Percentiles rank a stretch among this genome's conserved stretches.
These are phyloP conservation scores for Anoplolepis gracilipes DNA, from an alignment of 1,140 invertebrate species.

Conservation along the genomic window DNA sequence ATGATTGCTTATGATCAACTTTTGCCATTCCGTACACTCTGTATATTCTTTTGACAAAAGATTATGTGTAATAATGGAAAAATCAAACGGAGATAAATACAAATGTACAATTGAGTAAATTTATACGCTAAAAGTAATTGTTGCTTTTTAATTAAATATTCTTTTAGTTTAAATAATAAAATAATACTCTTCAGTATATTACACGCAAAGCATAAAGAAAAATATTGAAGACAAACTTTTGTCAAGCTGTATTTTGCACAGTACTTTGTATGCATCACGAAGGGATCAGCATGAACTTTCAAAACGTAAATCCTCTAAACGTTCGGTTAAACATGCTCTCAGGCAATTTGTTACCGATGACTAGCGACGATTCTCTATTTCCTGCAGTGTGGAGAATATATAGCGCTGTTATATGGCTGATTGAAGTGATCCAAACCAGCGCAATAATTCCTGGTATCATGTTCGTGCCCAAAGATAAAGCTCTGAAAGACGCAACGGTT, in stretches of 20 bases:
- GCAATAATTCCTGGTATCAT: conserved; percentile 33
- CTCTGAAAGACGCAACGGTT: conserved; percentile 44
- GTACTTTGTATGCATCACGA: background rate
- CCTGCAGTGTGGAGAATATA: conserved; percentile 32
- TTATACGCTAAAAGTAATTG: background rate
- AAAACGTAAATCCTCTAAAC: conserved; percentile 64
- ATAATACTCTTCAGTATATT: background rate
- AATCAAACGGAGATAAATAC: background rate
- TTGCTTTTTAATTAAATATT: background rate
- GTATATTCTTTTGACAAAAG: background rate
- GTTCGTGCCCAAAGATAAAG: conserved; percentile 36
- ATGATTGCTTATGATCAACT: background rate
- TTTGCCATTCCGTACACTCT: background rate
- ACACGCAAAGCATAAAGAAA: background rate
- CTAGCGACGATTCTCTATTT: conserved; percentile 11
- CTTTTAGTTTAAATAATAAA: background rate
- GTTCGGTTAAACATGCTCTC: conserved; percentile 47
- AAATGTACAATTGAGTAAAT: background rate
- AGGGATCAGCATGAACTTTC: conserved; percentile 64
- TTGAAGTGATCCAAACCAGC: background rate
- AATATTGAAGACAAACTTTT: background rate
- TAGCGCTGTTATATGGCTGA: conserved; percentile 19
- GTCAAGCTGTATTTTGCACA: background rate
- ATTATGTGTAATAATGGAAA: background rate
- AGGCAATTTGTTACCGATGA: conserved; percentile 67